Conservation (phyloP, 2,113 vertebrate genomes). For the Perccottus glenii region DNA sequence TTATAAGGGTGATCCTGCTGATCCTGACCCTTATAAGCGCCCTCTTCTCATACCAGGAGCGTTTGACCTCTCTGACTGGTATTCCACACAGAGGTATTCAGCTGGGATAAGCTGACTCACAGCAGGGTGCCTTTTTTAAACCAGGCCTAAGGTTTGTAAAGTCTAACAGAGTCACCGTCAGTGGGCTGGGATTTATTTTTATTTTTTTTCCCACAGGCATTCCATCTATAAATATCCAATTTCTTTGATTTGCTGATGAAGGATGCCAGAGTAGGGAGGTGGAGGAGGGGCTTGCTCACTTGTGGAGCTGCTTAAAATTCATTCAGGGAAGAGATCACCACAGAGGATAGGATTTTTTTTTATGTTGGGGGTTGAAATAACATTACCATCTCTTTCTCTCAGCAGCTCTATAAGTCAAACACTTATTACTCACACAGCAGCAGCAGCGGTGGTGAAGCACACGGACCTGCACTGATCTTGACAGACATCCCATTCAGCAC, state of each 20-base stretch:
- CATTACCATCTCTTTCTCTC: slow-evolving; percentile 72
- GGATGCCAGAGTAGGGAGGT: slow-evolving; percentile 55
- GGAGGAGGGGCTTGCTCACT: slow-evolving; percentile 55
- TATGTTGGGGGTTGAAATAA: slow-evolving; percentile 63
- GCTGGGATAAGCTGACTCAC: slow-evolving; percentile 64
- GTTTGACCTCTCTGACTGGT: slow-evolving; percentile 30
- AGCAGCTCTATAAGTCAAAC: slow-evolving; percentile 61
- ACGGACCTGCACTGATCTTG: slow-evolving; percentile 13
- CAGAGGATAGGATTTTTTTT: slow-evolving; percentile 60
- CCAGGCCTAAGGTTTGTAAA: slow-evolving; percentile 65
- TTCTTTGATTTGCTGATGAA: slow-evolving; percentile 74
- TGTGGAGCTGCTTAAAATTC: slow-evolving; percentile 65
- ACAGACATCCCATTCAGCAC: slow-evolving; percentile 12
- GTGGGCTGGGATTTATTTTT: slow-evolving; percentile 58
- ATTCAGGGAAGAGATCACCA: slow-evolving; percentile 51
- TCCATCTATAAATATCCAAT: slow-evolving; percentile 75
- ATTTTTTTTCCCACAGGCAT: slow-evolving; percentile 55
- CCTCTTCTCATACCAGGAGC: slow-evolving; percentile 42
- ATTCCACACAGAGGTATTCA: slow-evolving; percentile 41
- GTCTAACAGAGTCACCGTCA: slow-evolving; percentile 70
- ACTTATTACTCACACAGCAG: slow-evolving; percentile 48
- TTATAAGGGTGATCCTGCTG: no score
- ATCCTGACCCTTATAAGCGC: slow-evolving; percentile 24
- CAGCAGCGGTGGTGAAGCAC: slow-evolving; percentile 15
- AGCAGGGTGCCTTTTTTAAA: slow-evolving; percentile 68